These are phyloP conservation scores for Troglohyphantes excavatus DNA, from an alignment of 2,888 invertebrate species.

Conservation along the genomic window DNA sequence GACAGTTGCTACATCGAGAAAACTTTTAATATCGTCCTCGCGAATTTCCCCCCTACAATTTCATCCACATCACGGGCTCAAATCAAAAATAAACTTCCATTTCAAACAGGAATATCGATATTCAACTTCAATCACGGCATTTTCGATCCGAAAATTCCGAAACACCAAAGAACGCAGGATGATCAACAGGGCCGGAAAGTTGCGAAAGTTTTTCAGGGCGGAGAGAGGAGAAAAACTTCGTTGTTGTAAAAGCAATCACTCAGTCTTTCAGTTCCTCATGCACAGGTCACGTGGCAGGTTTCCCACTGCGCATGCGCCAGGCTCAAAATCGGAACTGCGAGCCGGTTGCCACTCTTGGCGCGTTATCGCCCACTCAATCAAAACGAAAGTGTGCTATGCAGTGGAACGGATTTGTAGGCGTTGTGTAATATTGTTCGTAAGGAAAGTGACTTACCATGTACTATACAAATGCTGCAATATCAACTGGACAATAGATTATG, in stretches of 20 bases:
- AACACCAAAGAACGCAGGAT: neutral
- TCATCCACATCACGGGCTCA: too few relatives aligned
- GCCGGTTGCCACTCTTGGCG: neutral
- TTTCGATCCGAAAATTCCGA: neutral
- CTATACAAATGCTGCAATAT: too few relatives aligned
- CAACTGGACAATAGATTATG: too few relatives aligned
- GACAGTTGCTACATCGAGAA: neutral
- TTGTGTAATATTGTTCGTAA: neutral
- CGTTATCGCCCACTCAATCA: neutral
- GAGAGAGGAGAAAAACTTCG: slow-evolving; percentile 4
- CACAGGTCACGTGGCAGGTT: neutral
- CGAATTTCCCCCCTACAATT: neutral
- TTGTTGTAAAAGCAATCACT: neutral
- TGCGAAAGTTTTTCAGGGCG: neutral
- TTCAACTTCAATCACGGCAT: neutral
- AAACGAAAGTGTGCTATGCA: neutral
- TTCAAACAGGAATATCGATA: too few relatives aligned
- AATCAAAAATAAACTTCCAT: too few relatives aligned
- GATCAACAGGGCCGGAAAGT: neutral
- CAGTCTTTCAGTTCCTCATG: slow-evolving; percentile 6
- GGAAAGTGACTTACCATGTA: neutral
- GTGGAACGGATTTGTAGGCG: slow-evolving; percentile 9
- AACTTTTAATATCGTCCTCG: neutral
- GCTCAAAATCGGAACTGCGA: neutral
- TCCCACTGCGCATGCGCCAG: neutral